Conservation (phyloP, 2,888 invertebrate genomes). For the Eupithecia insigniata region DNA sequence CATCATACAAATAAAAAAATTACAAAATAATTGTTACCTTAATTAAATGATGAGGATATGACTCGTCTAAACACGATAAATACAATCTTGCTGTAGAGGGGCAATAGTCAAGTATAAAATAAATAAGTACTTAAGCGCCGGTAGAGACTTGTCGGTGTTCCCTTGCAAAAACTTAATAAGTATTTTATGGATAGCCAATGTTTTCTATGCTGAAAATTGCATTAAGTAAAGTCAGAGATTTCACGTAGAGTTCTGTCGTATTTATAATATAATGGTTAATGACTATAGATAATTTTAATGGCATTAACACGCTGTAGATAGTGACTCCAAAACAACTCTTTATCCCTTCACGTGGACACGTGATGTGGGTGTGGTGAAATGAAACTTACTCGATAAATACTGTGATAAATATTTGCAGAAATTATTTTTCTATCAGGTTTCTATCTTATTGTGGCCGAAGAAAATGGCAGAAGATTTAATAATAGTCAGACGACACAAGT, state of each 20-base stretch:
- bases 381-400: neutral
- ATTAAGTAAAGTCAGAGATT: neutral
- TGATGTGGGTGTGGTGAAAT: slow-evolving; percentile 12
- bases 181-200: neutral
- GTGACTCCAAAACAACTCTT: slow-evolving; percentile 8
- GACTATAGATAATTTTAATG: neutral
- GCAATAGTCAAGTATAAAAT: too few relatives aligned
- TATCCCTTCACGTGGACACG: slow-evolving; percentile 11
- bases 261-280: neutral
- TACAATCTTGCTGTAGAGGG: too few relatives aligned
- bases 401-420: neutral
- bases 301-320: slow-evolving; percentile 21
- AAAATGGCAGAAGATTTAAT: neutral
- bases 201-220: neutral
- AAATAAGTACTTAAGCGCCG: neutral
- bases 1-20: too few relatives aligned
- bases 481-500: neutral
- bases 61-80: too few relatives aligned
- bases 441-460: neutral
- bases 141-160: neutral
- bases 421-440: too few relatives aligned
- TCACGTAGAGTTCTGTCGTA: neutral
- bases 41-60: too few relatives aligned
- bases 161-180: neutral
- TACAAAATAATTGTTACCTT: too few relatives aligned